phyloP scores from a whole-genome alignment of 2,888 invertebrate genomes.

The Criorhina ranunculi region DNA sequence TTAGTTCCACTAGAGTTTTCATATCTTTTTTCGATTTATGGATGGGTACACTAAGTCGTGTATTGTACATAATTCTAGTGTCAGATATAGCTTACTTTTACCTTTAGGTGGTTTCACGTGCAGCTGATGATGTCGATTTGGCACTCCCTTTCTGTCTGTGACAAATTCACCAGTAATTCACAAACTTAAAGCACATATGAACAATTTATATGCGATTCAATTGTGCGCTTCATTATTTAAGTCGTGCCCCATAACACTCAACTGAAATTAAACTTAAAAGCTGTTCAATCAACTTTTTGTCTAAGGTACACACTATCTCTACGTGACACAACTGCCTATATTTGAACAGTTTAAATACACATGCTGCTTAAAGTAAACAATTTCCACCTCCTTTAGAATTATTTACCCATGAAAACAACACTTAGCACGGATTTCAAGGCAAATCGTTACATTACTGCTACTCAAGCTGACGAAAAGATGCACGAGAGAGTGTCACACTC shows the following conservation, averaged over 20 bases:
- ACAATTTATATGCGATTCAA: not conserved
- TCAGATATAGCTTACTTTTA: too few relatives aligned
- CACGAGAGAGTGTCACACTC: conserved; percentile 25
- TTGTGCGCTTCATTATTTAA: not conserved
- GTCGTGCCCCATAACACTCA: not conserved
- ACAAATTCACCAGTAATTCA: too few relatives aligned
- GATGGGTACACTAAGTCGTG: too few relatives aligned
- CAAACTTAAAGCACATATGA: too few relatives aligned
- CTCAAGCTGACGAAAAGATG: conserved; percentile 49
- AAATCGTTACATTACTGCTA: conserved; percentile 66
- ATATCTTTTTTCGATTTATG: too few relatives aligned
- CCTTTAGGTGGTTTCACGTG: too few relatives aligned
- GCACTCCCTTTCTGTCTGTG: too few relatives aligned
- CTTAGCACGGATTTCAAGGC: conserved; percentile 62
- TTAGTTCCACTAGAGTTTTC: too few relatives aligned
- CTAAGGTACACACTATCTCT: conserved; percentile 5
- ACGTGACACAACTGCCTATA: conserved; percentile 40
- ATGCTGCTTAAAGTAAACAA: conserved; percentile 2
- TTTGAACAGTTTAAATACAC: conserved; percentile 22
- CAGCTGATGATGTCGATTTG: too few relatives aligned
- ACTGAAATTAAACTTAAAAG: conserved; percentile 5
- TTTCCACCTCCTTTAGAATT: conserved; percentile 51
- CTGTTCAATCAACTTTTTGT: not conserved
- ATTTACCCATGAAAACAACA: conserved; percentile 64
- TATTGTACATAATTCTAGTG: too few relatives aligned